phyloP scores from a whole-genome alignment of 2,888 invertebrate species.

The Muschampia plurimacula region DNA sequence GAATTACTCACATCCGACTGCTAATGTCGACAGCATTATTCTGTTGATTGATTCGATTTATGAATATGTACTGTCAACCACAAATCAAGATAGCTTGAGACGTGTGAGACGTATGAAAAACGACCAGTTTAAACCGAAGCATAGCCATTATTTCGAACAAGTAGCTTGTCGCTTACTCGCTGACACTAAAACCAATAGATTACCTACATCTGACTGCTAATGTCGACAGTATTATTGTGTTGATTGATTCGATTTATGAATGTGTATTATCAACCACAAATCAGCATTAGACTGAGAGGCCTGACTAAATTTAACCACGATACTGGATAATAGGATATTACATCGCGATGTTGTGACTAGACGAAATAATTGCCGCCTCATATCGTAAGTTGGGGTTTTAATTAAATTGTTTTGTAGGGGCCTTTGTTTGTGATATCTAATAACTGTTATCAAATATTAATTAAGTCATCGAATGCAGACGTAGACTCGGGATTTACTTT shows the following conservation, averaged over 20 bases:
- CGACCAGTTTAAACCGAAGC: too few species aligned
- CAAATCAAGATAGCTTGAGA: neutral
- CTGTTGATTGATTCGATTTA: neutral
- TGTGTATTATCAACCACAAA: neutral
- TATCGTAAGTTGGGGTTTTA: neutral
- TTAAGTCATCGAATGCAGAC: neutral
- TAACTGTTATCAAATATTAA: neutral
- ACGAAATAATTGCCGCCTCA: neutral
- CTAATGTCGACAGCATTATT: neutral
- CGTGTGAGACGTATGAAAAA: too few species aligned
- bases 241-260: neutral
- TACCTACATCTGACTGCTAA: neutral
- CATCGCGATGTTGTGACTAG: neutral
- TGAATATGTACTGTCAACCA: neutral
- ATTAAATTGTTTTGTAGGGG: neutral
- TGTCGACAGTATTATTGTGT: neutral
- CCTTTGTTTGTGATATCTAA: neutral
- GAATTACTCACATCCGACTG: neutral
- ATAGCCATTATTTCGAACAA: too few species aligned
- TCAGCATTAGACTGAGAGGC: neutral
- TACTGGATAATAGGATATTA: neutral
- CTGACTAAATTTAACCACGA: neutral
- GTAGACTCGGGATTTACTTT: neutral
- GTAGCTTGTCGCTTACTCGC: neutral
- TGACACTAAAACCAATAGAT: neutral